These are phyloP conservation scores for Phortica variegata DNA, from an alignment of 1,140 invertebrate genomes.

Conservation along the genomic window DNA sequence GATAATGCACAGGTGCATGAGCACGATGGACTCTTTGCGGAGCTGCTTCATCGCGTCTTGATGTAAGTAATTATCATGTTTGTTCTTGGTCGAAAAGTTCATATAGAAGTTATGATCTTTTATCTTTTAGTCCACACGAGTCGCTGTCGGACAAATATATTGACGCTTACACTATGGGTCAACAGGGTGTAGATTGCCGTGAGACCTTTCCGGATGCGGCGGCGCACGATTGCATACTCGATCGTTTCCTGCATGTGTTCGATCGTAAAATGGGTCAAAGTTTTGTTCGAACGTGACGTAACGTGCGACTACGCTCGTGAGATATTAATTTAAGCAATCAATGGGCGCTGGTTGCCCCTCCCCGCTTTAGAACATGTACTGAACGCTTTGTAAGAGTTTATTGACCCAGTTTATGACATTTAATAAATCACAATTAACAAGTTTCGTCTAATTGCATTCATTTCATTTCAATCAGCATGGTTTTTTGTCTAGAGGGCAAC, in stretches of 20 bases:
- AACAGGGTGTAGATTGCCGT: conserved; percentile 29
- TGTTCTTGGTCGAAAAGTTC: background rate
- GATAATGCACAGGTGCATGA: conserved; percentile 40
- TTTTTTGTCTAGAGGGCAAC: no score
- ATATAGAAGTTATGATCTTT: background rate
- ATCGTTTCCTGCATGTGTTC: conserved; percentile 37
- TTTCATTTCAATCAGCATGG: no score
- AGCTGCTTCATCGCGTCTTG: conserved; percentile 32
- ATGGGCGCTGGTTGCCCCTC: no score
- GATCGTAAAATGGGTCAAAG: conserved; percentile 29
- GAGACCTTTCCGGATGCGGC: conserved; percentile 22
- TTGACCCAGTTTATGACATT: no score
- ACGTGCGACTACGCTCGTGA: no score
- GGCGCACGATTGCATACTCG: conserved; percentile 28
- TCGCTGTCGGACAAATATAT: conserved; percentile 21
- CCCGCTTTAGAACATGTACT: no score
- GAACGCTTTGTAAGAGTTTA: no score
- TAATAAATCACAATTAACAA: no score
- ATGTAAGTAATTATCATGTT: conserved; percentile 20
- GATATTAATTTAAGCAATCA: no score
- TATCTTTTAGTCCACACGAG: conserved; percentile 31
- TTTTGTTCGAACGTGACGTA: no score
- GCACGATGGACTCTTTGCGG: conserved; percentile 33
- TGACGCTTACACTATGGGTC: conserved; percentile 34
- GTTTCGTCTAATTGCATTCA: no score